Evolutionary conservation across 2,888 invertebrate species (phyloP), one percentile per base, ranked within the genome.

Genomic region (Arge pagana): DNA sequence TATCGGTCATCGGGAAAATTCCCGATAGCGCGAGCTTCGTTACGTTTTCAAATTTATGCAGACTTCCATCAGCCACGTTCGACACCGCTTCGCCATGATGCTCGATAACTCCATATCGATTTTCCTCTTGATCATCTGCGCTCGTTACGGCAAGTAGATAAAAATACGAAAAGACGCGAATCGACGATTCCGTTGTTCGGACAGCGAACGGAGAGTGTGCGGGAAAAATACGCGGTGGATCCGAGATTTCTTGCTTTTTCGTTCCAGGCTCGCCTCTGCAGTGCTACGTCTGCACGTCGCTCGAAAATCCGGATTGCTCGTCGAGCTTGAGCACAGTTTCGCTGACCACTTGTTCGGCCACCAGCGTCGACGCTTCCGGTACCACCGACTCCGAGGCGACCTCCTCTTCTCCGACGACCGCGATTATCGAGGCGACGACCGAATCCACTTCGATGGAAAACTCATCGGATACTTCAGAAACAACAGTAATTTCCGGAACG

Each of bases 221-320:
- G n/a, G n/a, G n/a, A n/a, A n/a, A n/a, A n/a, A n/a, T n/a, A n/a
- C n/a, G n/a, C n/a, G n/a, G n/a, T n/a, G n/a, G n/a, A n/a, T n/a
- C n/a, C n/a, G n/a, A n/a, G n/a, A n/a, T 10, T 23, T n/a, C n/a
- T n/a, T n/a, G n/a, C n/a, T n/a, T n/a, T n/a, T n/a, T n/a, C n/a
- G 43, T 58, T 42, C 3, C 40, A 54, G 50, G 31, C 18, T 52
- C 11, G 6, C 21, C 54, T 1, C 52, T 62, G 23, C 13, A 50
- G 40, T 63, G 63, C 45, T 54, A 52, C 16, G 15, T 41, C 5
- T 60, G 61, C 40, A 28, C 41, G 4, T 58, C 57, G 11, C 1
- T 1, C 0, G 21, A 48, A 0, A 18, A 60, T 18, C 1, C 18
- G 2, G 11, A 36, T 3, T 61, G 54, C 15, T 5, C 19, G 15